Conservation (phyloP, 2,888 invertebrate genomes). For the Torymus aiolomorphi region DNA sequence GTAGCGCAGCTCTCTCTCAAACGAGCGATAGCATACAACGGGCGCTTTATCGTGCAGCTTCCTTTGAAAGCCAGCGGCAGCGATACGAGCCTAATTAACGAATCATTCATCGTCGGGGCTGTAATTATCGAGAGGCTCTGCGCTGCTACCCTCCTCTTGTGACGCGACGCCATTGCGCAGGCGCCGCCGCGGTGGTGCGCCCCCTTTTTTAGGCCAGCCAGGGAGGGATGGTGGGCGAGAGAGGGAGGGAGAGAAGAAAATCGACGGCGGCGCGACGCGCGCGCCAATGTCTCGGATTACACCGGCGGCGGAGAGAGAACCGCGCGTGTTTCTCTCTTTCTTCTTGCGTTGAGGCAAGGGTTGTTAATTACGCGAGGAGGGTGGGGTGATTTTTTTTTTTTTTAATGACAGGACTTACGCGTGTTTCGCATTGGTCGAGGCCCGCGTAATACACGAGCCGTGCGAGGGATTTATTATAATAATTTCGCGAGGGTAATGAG, state of each 20-base stretch:
- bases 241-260: no score
- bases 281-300: no score
- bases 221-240: no score
- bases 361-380: constrained; percentile 11
- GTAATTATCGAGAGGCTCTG: constrained; percentile 68
- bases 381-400: background rate
- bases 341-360: background rate
- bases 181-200: no score
- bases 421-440: constrained; percentile 3
- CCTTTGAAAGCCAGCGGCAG: constrained; percentile 65
- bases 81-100: constrained; percentile 73
- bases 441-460: no score
- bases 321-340: constrained; percentile 14
- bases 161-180: no score
- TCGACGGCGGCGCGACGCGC: background rate
- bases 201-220: no score
- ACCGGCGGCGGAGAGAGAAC: constrained; percentile 11
- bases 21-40: constrained; percentile 69
- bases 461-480: background rate
- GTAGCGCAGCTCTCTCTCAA: constrained; percentile 54
- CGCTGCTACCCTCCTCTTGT: constrained; percentile 58
- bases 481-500: background rate
- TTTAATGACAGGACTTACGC: constrained; percentile 2
- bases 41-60: constrained; percentile 69
- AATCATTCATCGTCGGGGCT: constrained; percentile 69